These are phyloP conservation scores for Anguilla pacifica DNA, from an alignment of 2,797 vertebrate species.

Conservation along the genomic window DNA sequence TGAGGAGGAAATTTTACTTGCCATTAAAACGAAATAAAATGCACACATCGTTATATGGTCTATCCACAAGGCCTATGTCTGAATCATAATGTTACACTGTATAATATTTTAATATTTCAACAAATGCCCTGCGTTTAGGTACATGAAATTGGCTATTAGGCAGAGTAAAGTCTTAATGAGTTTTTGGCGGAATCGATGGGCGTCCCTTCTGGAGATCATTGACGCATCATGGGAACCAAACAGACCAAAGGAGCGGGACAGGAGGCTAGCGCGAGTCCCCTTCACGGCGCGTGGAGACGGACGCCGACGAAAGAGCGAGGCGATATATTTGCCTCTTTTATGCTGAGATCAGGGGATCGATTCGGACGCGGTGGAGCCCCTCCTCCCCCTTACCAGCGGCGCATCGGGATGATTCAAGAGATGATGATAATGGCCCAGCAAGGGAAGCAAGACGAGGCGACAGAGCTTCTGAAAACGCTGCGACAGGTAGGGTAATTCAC, in stretches of 20 bases:
- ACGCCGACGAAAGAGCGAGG: conserved; percentile 78
- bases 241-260: conserved; percentile 81
- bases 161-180: conserved; percentile 23
- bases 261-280: conserved; percentile 75
- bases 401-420: conserved; percentile 94
- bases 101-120: neutral
- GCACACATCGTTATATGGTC: neutral
- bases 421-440: conserved; percentile 92
- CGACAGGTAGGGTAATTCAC: conserved; percentile 78
- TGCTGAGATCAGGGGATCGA: conserved; percentile 85
- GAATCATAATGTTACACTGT: neutral
- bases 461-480: conserved; percentile 88
- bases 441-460: conserved; percentile 89
- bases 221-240: conserved; percentile 83
- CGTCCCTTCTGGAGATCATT: conserved; percentile 31
- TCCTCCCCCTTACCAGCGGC: conserved; percentile 90
- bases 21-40: neutral
- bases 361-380: conserved; percentile 71
- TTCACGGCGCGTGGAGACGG: conserved; percentile 74
- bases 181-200: conserved; percentile 13
- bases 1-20: neutral
- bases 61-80: neutral
- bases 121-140: conserved; percentile 13
- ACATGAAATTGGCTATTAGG: conserved; percentile 3
- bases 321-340: conserved; percentile 84